These are phyloP conservation scores for Aphodius granarius DNA, from an alignment of 2,888 invertebrate species.

Conservation along the genomic window DNA sequence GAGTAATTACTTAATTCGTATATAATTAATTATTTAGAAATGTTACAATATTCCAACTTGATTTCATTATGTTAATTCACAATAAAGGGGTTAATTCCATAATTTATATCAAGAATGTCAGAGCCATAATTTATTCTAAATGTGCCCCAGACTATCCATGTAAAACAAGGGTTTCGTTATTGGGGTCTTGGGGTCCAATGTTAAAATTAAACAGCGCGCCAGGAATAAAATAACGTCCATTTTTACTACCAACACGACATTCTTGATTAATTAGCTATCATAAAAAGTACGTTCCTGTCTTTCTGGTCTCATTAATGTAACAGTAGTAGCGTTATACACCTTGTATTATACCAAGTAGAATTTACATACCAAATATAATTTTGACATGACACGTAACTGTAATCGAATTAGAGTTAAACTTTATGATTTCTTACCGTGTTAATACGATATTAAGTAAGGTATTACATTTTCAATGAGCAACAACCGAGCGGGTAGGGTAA, in stretches of 20 bases:
- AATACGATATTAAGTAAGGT: constrained; percentile 3
- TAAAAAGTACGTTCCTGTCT: background rate
- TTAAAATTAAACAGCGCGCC: background rate
- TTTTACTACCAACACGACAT: background rate
- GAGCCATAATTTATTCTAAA: background rate
- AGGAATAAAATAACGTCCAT: background rate
- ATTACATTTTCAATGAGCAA: background rate
- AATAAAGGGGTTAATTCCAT: background rate
- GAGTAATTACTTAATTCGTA: too few relatives aligned
- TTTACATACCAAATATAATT: background rate
- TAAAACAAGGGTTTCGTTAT: background rate
- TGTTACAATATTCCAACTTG: too few relatives aligned
- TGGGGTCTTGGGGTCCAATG: background rate
- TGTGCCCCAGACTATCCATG: background rate
- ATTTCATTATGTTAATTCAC: too few relatives aligned
- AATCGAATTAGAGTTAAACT: background rate
- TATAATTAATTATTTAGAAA: too few relatives aligned
- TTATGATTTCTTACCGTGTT: constrained; percentile 4
- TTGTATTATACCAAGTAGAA: too few relatives aligned
- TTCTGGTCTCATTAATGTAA: background rate
- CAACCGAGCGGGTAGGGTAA: background rate
- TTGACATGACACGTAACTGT: background rate
- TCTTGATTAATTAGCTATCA: background rate
- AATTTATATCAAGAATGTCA: background rate
- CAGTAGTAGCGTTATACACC: too few relatives aligned